These are phyloP conservation scores for Agonopterix alstromeriana DNA, from an alignment of 2,888 invertebrate species.

Conservation along the genomic window DNA sequence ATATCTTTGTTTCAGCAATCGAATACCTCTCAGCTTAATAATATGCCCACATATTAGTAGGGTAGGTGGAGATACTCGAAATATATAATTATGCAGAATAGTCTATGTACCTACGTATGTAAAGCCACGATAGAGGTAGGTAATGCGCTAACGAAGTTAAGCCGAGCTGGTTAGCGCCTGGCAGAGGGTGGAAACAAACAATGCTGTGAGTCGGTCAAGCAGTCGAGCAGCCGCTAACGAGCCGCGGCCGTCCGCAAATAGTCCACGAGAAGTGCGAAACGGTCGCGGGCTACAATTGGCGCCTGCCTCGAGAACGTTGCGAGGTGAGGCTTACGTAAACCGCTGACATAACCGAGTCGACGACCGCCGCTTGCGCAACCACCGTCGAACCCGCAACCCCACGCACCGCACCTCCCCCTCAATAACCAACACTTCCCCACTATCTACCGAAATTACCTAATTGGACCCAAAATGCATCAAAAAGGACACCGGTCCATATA, in stretches of 20 bases:
- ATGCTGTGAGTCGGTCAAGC: conserved; percentile 29
- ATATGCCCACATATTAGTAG: no score
- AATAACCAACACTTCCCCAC: conserved; percentile 42
- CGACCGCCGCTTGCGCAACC: conserved; percentile 73
- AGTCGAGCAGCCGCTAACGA: conserved; percentile 46
- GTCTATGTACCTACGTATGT: no score
- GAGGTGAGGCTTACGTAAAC: conserved; percentile 72
- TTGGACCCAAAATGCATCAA: conserved; percentile 67
- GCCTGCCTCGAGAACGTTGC: conserved; percentile 64
- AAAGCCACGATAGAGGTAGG: no score
- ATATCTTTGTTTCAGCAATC: no score
- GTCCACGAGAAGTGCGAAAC: conserved; percentile 65
- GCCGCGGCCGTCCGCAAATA: conserved; percentile 55
- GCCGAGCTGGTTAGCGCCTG: conserved; percentile 33
- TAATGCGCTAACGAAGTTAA: neutral
- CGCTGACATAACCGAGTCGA: conserved; percentile 75
- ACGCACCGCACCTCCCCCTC: conserved; percentile 48
- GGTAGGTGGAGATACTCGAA: no score
- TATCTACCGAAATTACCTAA: conserved; percentile 59
- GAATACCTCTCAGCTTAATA: no score
- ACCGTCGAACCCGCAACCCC: conserved; percentile 66
- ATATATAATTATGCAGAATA: no score
- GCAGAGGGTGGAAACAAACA: conserved; percentile 29
- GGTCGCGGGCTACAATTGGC: conserved; percentile 60
- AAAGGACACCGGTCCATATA: conserved; percentile 62